phyloP scores from a whole-genome alignment of 2,888 invertebrate genomes.

The Drosophila yooni region DNA sequence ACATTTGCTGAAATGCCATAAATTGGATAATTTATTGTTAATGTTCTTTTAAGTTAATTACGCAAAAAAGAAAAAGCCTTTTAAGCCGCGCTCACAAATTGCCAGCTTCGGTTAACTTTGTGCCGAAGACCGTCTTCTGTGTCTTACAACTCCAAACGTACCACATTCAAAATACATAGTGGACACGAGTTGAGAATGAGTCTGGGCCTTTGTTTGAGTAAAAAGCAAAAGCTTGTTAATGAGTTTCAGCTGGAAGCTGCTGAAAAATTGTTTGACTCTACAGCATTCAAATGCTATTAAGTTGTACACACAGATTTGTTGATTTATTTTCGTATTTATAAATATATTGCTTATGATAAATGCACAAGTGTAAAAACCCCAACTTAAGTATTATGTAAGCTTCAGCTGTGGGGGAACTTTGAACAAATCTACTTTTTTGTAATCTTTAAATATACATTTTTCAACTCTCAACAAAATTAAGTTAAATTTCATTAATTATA shows the following conservation, averaged over 20 bases:
- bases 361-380: background rate
- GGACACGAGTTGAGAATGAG: background rate
- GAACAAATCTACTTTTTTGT: background rate
- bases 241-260: constrained; percentile 2
- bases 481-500: constrained; percentile 63
- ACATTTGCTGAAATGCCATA: constrained; percentile 70
- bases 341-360: background rate
- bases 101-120: constrained; percentile 28
- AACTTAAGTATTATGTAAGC: background rate
- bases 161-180: background rate
- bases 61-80: constrained; percentile 60
- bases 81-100: constrained; percentile 51
- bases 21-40: constrained; percentile 72
- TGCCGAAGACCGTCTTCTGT: constrained; percentile 23
- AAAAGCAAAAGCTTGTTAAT: constrained; percentile 8
- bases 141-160: background rate
- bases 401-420: background rate
- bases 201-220: background rate
- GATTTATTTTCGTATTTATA: background rate
- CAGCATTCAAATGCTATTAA: background rate
- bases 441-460: background rate
- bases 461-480: constrained; percentile 15
- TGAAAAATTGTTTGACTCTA: constrained; percentile 10
- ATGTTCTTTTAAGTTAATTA: constrained; percentile 72
- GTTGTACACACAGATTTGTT: background rate